Base-by-base conservation (phyloP, 1,140 invertebrate genomes). In the Tribolium madens region DNA sequence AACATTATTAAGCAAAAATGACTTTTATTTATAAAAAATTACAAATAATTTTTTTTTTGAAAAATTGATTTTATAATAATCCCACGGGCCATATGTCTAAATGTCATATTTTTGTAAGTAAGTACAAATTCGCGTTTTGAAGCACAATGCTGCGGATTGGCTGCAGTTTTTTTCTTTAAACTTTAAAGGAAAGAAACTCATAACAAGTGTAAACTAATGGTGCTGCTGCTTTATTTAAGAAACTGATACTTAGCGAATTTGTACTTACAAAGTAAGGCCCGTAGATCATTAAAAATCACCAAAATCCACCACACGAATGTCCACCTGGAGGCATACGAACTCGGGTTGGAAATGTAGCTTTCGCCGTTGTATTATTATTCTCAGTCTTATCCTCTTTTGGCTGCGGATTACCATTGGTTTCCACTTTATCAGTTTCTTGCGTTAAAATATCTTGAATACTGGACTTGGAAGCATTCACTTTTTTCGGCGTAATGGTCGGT, bases 261-360 rank as follows among this genome's bases (percentile, higher is more conserved):
- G n/a, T n/a, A n/a, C n/a, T n/a, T n/a, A n/a, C n/a, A n/a, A n/a
- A n/a, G n/a, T 9, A 42, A 7, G n/a, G 10, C 36, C 36, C 18
- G 17, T 7, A 17, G 12, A 68, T 68, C 36, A 68, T 12, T n/a
- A n/a, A 13, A 69, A 48, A 76, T 83, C 82, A 85, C 84, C 84
- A 85, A n/a, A 85, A 77, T 18, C 79, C 80, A 52, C 79, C 80
- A 52, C 83, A 77, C 0, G 84, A 85, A 70, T 78, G 84, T 14
- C 84, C 84, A 76, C 84, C 84, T 9, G 84, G 84, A 33, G 84
- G 84, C 17, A 84, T 78, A 10, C 84, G 76, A 26, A 77, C 82
- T 53, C 81, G 75, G 64, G 77, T 60, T 50, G 57, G 60, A 12
- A 12, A 42, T 3, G n/a, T 42, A 3, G 36, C 36, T n/a, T n/a